A percentile compares a stretch with the other conserved stretches of the same genome.
Conservation (phyloP, 2,797 vertebrate species). For the Atherinosoma microstoma region DNA sequence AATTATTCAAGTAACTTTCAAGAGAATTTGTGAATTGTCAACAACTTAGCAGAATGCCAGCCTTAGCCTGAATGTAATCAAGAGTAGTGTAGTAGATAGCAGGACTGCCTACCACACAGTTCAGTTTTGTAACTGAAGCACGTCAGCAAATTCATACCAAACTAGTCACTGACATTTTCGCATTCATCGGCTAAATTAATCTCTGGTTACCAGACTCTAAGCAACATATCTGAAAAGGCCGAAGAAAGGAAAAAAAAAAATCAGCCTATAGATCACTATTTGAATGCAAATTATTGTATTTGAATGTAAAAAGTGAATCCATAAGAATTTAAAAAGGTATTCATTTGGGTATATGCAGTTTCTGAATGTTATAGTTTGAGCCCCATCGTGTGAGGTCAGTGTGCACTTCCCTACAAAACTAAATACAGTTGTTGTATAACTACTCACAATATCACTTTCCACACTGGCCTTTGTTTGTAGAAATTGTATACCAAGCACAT, state of each 20-base stretch:
- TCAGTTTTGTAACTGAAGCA: neutral
- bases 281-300: neutral
- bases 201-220: neutral
- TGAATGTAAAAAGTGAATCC: no score
- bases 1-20: neutral
- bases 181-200: no score
- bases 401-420: neutral
- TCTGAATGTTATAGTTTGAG: neutral
- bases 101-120: slow-evolving; percentile 63
- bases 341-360: neutral
- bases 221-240: neutral
- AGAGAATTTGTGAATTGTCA: neutral
- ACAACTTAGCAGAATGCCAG: slow-evolving; percentile 8
- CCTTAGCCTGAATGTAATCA: neutral
- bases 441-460: neutral
- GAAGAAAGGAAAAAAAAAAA: neutral
- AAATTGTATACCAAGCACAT: neutral
- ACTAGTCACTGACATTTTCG: neutral
- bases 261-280: neutral
- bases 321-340: neutral
- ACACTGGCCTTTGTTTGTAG: neutral
- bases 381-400: neutral
- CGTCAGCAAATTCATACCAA: neutral
- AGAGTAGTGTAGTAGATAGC: slow-evolving; percentile 13
- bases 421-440: neutral